Evolutionary conservation across 1,140 invertebrate species (phyloP).

Genomic region (Anadara kagoshimensis): DNA sequence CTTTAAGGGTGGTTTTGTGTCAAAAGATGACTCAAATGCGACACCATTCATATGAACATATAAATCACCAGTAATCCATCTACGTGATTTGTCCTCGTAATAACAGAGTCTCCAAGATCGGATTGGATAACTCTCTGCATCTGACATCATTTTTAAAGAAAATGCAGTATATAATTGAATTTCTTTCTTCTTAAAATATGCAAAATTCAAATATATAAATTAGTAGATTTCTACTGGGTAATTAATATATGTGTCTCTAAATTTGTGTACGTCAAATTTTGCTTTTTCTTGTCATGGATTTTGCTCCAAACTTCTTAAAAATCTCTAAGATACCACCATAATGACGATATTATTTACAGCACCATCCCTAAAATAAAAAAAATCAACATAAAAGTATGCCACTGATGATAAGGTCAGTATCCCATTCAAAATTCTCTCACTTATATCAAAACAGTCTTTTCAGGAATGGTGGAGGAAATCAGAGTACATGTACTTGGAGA

Average conservation of each 20-base stretch:
- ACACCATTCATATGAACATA: constrained; percentile 12
- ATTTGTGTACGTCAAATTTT: background rate
- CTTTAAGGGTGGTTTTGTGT: background rate
- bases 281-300: background rate
- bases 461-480: too few species aligned
- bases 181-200: background rate
- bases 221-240: background rate
- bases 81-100: constrained; percentile 30
- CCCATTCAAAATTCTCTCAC: too few species aligned
- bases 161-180: too few species aligned
- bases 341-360: background rate
- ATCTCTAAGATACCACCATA: background rate
- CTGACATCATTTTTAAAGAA: constrained; percentile 8
- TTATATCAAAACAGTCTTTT: too few species aligned
- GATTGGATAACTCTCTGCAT: constrained; percentile 10
- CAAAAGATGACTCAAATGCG: constrained; percentile 16
- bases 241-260: background rate
- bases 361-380: too few species aligned
- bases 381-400: too few species aligned
- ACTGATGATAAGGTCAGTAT: too few species aligned
- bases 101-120: constrained; percentile 34
- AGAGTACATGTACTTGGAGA: too few species aligned
- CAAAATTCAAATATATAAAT: background rate
- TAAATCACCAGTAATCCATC: constrained; percentile 41
- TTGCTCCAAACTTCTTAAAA: background rate